Evolutionary conservation across 2,113 vertebrate genomes (phyloP), one percentile per base, ranked within the genome.

Genomic region (Lampris incognitus): DNA sequence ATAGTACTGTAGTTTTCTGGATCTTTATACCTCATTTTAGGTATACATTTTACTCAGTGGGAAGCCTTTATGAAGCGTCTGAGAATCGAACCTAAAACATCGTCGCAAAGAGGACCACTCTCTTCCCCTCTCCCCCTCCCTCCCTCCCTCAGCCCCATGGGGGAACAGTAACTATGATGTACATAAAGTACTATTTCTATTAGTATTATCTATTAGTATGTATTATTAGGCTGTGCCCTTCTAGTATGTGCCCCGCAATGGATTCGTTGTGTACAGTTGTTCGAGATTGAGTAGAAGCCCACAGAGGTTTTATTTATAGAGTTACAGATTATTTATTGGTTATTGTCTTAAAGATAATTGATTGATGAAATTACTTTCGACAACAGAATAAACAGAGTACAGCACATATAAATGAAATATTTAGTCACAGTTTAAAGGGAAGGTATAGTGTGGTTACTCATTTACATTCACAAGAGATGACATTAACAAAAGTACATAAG

Each of bases 21-120:
- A 24, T 24, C 0, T 24, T 24, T 24, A 24, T 24, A 24, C 24
- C 24, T 24, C 24, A 24, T 24, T 24, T 24, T 24, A 24, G 24
- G 24, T 24, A 24, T 24, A 24, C 24, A 24, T 24, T 0, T 24
- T 24, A 24, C 24, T 24, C 24, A 24, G 24, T 24, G 76, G 98
- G 99, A 65, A 94, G 94, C 13, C 95, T 99, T 5, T 99, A 99
- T 1, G 96, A 97, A 79, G 95, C 97, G 0, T 99, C 96, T 99
- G 79, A 95, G 95, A 63, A 95, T 98, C 44, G 98, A 99, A 84
- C 98, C 98, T 75, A 99, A 98, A 81, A 93, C 96, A 11, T 96
- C 96, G 72, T 95, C 96, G 60, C 98, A 95, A 99, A 87, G 74
- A 79, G 69, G 77, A 85, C 69, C 24, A 44, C 48, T 63, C 13